Conservation (phyloP, 2,888 invertebrate species). For the Minunthozetes semirufus region DNA sequence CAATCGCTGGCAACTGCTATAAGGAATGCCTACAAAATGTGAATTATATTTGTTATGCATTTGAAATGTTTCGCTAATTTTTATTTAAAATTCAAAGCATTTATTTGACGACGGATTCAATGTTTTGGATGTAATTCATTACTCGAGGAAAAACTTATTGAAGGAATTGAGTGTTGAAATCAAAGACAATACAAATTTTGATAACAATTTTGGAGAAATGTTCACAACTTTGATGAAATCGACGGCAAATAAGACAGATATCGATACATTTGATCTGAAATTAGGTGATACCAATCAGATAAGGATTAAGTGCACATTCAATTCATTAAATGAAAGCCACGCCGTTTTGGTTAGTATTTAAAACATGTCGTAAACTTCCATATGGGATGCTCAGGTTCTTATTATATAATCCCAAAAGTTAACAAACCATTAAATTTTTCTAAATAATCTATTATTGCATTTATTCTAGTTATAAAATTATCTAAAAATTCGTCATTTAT, state of each 20-base stretch:
- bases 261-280: background rate
- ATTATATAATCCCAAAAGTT: too few species aligned
- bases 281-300: background rate
- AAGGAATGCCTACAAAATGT: constrained; percentile 22
- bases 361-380: too few species aligned
- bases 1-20: background rate
- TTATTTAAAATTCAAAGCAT: background rate
- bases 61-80: background rate
- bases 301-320: background rate
- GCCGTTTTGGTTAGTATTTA: background rate
- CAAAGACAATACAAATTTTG: background rate
- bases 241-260: background rate
- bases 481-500: too few species aligned
- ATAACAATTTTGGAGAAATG: background rate
- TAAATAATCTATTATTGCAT: too few species aligned
- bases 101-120: background rate
- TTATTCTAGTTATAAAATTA: too few species aligned
- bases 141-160: background rate
- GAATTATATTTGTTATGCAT: background rate
- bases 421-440: too few species aligned
- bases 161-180: constrained; percentile 16
- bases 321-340: background rate
- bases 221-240: background rate
- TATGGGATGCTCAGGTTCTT: too few species aligned
- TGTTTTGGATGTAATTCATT: background rate